A percentile compares a stretch with the other conserved stretches of the same genome.
phyloP scores from a whole-genome alignment of 2,797 vertebrate genomes.

The Lithobates pipiens region DNA sequence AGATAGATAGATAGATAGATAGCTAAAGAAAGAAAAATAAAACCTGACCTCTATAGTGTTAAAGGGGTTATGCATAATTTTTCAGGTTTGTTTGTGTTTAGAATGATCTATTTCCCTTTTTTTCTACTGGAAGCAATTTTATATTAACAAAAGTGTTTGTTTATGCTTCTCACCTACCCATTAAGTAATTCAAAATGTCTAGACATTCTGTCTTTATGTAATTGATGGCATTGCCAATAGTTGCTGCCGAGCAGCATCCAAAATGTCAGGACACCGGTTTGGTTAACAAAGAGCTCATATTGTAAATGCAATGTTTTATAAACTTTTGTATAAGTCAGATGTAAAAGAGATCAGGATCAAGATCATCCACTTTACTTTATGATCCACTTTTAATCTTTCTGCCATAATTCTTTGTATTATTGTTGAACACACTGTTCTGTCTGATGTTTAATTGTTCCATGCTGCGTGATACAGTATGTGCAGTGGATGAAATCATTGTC shows the following conservation, averaged over 20 bases:
- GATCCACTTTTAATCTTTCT: conserved; percentile 20
- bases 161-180: conserved; percentile 49
- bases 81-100: neutral
- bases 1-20: no score
- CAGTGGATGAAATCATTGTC: conserved; percentile 24
- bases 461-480: conserved; percentile 16
- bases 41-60: no score
- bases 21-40: no score
- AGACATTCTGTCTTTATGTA: conserved; percentile 47
- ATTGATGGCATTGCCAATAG: conserved; percentile 56
- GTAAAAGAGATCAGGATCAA: neutral
- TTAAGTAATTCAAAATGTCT: conserved; percentile 56
- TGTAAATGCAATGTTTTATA: neutral
- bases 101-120: neutral
- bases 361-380: conserved; percentile 1
- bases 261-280: neutral
- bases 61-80: no score
- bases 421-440: conserved; percentile 20
- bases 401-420: conserved; percentile 10
- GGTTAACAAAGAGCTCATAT: conserved; percentile 15
- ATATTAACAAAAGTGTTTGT: conserved; percentile 39
- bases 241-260: conserved; percentile 34
- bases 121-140: conserved; percentile 21
- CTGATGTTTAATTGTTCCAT: conserved; percentile 36
- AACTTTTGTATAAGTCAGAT: conserved; percentile 13